Conservation (phyloP, 1,140 invertebrate species). For the Hirudo medicinalis region DNA sequence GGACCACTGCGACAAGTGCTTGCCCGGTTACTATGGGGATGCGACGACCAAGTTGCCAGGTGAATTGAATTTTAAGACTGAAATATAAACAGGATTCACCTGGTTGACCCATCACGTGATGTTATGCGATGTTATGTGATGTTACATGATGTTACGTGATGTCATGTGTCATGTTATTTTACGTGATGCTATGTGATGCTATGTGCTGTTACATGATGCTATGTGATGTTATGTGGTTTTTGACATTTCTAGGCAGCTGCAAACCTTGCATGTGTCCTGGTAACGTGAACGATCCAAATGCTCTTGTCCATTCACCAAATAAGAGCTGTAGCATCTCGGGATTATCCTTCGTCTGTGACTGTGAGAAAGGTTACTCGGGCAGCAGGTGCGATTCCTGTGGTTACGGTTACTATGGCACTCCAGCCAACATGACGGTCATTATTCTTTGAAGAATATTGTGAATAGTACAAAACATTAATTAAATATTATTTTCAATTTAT, state of each 20-base stretch:
- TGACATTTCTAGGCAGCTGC: constrained; percentile 25
- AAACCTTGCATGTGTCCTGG: constrained; percentile 28
- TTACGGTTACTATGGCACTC: constrained; percentile 80
- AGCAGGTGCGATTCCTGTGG: constrained; percentile 82
- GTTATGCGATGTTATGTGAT: neutral
- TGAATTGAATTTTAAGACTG: constrained; percentile 1
- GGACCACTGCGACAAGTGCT: constrained; percentile 79
- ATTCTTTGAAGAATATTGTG: neutral
- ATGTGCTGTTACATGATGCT: neutral
- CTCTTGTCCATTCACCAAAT: constrained; percentile 20
- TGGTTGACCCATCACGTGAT: neutral
- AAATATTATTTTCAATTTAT: constrained; percentile 5
- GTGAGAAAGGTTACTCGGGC: constrained; percentile 71
- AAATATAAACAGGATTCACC: neutral
- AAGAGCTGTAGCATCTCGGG: neutral
- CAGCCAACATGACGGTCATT: constrained; percentile 49
- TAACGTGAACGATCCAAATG: constrained; percentile 23
- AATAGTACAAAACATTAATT: neutral
- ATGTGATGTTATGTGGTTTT: neutral
- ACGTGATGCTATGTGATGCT: neutral
- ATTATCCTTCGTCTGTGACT: constrained; percentile 36
- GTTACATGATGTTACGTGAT: no score
- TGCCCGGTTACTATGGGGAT: constrained; percentile 80
- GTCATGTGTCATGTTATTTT: neutral
- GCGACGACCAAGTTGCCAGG: constrained; percentile 63